Evolutionary conservation across 2,888 invertebrate species (phyloP), one percentile per base, ranked within the genome.

Genomic region (Nephrotoma flavescens): DNA sequence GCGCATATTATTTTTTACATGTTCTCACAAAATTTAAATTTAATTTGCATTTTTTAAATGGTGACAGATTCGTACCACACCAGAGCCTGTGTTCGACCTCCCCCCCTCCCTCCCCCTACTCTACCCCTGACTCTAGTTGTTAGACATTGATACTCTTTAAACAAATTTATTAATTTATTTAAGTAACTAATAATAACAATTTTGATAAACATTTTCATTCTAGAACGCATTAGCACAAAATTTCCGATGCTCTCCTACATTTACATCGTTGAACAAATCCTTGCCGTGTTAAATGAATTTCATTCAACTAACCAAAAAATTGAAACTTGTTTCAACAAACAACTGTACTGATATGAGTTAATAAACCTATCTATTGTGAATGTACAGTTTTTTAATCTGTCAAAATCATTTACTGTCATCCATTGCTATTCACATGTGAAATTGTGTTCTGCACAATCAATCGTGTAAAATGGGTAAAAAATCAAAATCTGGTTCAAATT

Each of bases 381-480:
- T 71, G 9, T 31, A 31, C 31, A 44, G 6, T 47, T 12, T 47
- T 12, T 31, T 12, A 12, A 9, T 31, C 71, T 71, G 71, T 71
- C 71, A 71, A 71, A 71, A 71, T 71, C 15, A 52, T 52, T 71
- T 11, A 4, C 44, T 44, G 44, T 11, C 44, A 44, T 44, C 44
- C 71, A 71, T 71, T 31, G 31, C 44, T 19, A 0, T 31, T 71
- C 71, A 52, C 71, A 71, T 71, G 71, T 31, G 31, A 31, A 71
- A 9, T 31, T 71, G 71, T 71, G 31, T 2, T 1, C 6, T 15
- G 31, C 9, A 19, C 9, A 19, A n/a, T 12, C 12, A 47, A 4
- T 47, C 12, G 47, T 1, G 11, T n/a, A 47, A 86, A 89, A 96
- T 96, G 96, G 95, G 95, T 12, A 96, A 96, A 90, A 96, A 96